phyloP scores from a whole-genome alignment of 2,888 invertebrate species.

The Galeopsomyia nigrocyanea region DNA sequence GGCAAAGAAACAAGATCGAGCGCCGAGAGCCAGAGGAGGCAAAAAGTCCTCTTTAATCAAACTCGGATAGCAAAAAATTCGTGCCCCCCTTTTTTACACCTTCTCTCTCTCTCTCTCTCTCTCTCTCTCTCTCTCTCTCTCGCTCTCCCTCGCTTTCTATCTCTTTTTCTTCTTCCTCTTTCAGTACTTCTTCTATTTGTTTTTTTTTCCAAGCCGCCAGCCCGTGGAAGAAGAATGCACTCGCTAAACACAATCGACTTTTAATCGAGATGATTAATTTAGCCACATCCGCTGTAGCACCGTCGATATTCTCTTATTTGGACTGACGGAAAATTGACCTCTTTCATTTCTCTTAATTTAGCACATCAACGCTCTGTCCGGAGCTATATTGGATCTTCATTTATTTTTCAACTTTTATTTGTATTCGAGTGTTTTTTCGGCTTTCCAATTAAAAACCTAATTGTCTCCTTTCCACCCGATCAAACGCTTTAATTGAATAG shows the following conservation, averaged over 20 bases:
- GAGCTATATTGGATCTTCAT: too few relatives aligned
- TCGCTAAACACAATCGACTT: conserved; percentile 19
- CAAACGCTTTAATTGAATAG: too few relatives aligned
- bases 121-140: background rate
- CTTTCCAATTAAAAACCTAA: too few relatives aligned
- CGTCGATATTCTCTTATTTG: too few relatives aligned
- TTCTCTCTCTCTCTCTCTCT: background rate
- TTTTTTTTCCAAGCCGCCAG: too few relatives aligned
- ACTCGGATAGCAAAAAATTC: conserved; percentile 29
- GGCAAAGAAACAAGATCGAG: conserved; percentile 35
- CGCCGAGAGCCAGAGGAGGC: conserved; percentile 15
- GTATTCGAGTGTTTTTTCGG: too few relatives aligned
- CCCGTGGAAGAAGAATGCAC: conserved; percentile 21
- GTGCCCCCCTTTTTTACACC: background rate
- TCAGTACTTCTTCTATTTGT: background rate
- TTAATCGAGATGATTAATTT: conserved; percentile 31
- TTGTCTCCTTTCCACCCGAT: too few relatives aligned
- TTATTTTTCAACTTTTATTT: too few relatives aligned
- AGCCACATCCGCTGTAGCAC: background rate
- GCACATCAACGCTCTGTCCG: too few relatives aligned
- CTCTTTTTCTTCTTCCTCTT: conserved; percentile 1
- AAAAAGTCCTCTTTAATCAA: conserved; percentile 41
- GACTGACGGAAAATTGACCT: too few relatives aligned
- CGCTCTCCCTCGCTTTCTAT: background rate
- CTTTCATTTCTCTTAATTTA: too few relatives aligned